These are phyloP conservation scores for Metacarcinus magister DNA, from an alignment of 2,888 invertebrate genomes.

Conservation along the genomic window DNA sequence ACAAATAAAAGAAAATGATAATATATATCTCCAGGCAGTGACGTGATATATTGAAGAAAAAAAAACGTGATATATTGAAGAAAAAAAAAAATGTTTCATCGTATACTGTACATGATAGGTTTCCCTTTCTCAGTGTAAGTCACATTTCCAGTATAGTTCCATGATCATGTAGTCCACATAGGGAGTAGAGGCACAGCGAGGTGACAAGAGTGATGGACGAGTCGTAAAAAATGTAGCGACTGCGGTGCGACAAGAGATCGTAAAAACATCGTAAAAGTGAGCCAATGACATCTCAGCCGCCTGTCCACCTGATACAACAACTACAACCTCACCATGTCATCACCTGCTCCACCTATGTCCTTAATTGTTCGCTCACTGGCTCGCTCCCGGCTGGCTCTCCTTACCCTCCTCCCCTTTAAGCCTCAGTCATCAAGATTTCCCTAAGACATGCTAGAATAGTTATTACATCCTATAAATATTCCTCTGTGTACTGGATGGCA, in stretches of 20 bases:
- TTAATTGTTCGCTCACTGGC: background rate
- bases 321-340: background rate
- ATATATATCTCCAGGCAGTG: background rate
- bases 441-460: background rate
- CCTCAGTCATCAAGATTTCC: background rate
- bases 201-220: background rate
- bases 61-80: background rate
- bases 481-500: background rate
- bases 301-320: background rate
- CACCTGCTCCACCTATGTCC: background rate
- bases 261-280: background rate
- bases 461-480: conserved; percentile 16
- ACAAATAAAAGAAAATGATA: background rate
- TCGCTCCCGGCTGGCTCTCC: background rate
- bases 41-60: background rate
- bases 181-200: too few relatives aligned
- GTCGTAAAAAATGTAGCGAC: conserved; percentile 4
- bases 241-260: background rate
- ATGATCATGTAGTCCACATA: too few relatives aligned
- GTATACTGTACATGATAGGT: too few relatives aligned
- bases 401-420: background rate
- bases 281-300: background rate
- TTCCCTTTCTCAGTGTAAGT: too few relatives aligned
- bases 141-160: too few relatives aligned
- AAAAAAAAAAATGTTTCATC: too few relatives aligned